A percentile compares a stretch with the other conserved stretches of the same genome.
These are phyloP conservation scores for Romanogobio albipinnatus DNA, from an alignment of 2,113 vertebrate species.

Conservation along the genomic window DNA sequence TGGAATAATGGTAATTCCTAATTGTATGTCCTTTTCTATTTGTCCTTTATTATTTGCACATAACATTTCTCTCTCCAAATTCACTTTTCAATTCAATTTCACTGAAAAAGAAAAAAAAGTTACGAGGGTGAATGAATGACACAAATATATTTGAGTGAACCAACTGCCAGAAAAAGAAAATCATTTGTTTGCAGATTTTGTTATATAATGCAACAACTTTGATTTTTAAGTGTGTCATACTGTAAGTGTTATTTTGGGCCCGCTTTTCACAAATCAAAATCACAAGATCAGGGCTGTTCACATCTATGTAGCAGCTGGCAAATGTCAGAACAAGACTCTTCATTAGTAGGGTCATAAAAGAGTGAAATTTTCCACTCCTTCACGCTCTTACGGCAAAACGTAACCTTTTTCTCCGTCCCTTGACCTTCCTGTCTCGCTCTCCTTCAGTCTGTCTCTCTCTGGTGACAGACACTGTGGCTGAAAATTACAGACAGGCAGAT, in stretches of 20 bases:
- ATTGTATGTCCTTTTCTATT: not conserved
- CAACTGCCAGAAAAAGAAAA: not conserved
- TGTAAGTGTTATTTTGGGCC: not conserved
- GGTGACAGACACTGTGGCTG: conserved; percentile 57
- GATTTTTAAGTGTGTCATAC: not conserved
- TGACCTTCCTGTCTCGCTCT: conserved; percentile 37
- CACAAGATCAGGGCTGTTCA: not conserved
- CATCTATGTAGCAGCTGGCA: not conserved
- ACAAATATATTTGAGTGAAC: not conserved
- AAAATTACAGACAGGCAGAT: conserved; percentile 64
- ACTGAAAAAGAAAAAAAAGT: not conserved
- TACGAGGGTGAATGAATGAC: not conserved
- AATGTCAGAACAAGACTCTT: conserved; percentile 53
- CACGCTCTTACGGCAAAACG: conserved; percentile 22
- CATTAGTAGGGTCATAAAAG: conserved; percentile 49
- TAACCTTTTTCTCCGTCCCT: conserved; percentile 37
- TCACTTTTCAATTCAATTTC: too few relatives aligned
- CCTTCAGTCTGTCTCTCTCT: conserved; percentile 42
- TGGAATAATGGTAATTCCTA: too few relatives aligned
- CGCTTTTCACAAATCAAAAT: not conserved
- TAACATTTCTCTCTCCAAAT: not conserved
- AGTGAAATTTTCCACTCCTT: conserved; percentile 52
- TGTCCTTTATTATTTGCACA: not conserved
- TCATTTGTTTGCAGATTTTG: not conserved
- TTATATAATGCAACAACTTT: not conserved